phyloP scores from a whole-genome alignment of 2,113 vertebrate genomes.

The Mionectes macconnelli region DNA sequence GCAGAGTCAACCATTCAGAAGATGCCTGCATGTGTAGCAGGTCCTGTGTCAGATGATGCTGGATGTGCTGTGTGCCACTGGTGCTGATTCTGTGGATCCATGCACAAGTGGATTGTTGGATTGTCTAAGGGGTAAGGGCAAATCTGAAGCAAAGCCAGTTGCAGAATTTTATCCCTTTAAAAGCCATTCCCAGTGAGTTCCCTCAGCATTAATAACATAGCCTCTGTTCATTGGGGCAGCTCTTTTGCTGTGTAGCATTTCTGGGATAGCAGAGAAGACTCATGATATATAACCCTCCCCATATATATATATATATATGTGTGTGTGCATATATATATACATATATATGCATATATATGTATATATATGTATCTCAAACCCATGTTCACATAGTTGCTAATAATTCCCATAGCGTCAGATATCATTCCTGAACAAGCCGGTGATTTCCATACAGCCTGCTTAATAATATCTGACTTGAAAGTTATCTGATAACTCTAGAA shows the following conservation, averaged over 20 bases:
- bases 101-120: too few species aligned
- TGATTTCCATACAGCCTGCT: not conserved
- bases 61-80: not conserved
- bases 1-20: not conserved
- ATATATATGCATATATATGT: rapidly evolving
- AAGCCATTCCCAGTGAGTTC: not conserved
- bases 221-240: not conserved
- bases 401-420: not conserved
- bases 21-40: rapidly evolving
- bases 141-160: not conserved
- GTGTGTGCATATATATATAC: too few species aligned
- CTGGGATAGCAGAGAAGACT: not conserved
- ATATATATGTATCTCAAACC: not conserved
- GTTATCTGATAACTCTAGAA: not conserved
- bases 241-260: not conserved
- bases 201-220: not conserved
- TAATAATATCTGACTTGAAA: not conserved
- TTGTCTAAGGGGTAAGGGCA: not conserved
- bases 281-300: too few species aligned
- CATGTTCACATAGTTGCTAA: not conserved
- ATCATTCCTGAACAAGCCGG: not conserved
- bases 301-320: too few species aligned
- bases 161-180: not conserved
- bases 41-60: rapidly evolving
- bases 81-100: rapidly evolving